A percentile compares a stretch with the other conserved stretches of the same genome.
phyloP scores from a whole-genome alignment of 2,888 invertebrate genomes.

The Loripinus fragilis region DNA sequence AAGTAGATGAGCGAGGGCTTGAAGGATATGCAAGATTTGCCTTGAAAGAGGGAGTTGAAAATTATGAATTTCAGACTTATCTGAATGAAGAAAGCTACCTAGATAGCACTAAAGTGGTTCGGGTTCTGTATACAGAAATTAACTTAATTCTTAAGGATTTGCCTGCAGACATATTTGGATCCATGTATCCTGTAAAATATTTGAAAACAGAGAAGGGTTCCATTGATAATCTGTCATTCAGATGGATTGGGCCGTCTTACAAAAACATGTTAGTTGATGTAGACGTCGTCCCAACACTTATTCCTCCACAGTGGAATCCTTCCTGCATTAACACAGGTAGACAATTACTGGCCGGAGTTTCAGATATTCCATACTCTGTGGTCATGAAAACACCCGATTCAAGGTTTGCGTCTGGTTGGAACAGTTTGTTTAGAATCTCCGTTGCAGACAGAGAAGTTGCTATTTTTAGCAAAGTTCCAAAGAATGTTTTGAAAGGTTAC shows the following conservation, averaged over 20 bases:
- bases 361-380: background rate
- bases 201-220: slow-evolving; percentile 20
- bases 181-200: slow-evolving; percentile 7
- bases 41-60: background rate
- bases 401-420: slow-evolving; percentile 13
- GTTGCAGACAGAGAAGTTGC: slow-evolving; percentile 14
- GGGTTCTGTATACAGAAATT: slow-evolving; percentile 8
- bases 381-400: slow-evolving; percentile 20
- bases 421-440: slow-evolving; percentile 12
- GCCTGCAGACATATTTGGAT: background rate
- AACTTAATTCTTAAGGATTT: background rate
- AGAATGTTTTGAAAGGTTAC: slow-evolving; percentile 13
- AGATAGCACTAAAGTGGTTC: slow-evolving; percentile 13
- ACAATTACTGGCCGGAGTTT: background rate
- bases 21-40: slow-evolving; percentile 4
- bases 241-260: slow-evolving; percentile 12
- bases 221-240: slow-evolving; percentile 22
- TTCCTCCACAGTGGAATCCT: background rate
- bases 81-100: background rate
- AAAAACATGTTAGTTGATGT: slow-evolving; percentile 20
- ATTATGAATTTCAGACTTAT: background rate
- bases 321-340: background rate
- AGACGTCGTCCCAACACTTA: slow-evolving; percentile 15
- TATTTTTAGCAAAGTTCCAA: background rate
- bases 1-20: background rate